Evolutionary conservation across 2,113 vertebrate genomes (phyloP).

Genomic region (Chionis minor): DNA sequence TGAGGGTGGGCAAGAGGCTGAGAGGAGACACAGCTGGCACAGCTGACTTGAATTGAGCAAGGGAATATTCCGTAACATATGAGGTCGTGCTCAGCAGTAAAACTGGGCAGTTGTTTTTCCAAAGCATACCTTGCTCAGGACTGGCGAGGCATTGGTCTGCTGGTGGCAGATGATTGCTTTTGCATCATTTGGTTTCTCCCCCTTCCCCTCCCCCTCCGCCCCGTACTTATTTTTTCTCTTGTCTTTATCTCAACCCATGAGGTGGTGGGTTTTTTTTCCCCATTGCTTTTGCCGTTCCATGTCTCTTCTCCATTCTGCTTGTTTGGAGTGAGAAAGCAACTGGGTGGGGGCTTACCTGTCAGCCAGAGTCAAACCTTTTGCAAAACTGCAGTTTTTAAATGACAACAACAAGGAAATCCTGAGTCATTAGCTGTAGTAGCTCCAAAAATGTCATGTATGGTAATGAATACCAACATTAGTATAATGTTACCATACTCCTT

Average conservation of each 20-base stretch:
- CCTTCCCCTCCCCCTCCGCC: too few species aligned
- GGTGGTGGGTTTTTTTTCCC: background rate
- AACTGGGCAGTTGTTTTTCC: background rate
- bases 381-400: background rate
- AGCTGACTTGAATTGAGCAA: background rate
- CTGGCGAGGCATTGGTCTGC: background rate
- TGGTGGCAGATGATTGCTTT: background rate
- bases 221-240: too few species aligned
- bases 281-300: fast-evolving
- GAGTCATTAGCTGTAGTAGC: background rate
- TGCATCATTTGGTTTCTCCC: background rate
- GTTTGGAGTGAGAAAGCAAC: background rate
- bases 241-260: too few species aligned
- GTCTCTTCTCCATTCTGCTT: background rate
- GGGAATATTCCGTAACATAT: fast-evolving
- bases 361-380: background rate
- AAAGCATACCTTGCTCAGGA: background rate
- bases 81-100: background rate
- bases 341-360: background rate
- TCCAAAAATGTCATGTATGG: background rate
- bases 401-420: background rate
- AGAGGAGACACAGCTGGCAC: background rate
- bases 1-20: background rate
- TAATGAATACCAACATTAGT: background rate
- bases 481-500: background rate